Conservation (phyloP, 2,888 invertebrate genomes). For the Sisyra nigra region DNA sequence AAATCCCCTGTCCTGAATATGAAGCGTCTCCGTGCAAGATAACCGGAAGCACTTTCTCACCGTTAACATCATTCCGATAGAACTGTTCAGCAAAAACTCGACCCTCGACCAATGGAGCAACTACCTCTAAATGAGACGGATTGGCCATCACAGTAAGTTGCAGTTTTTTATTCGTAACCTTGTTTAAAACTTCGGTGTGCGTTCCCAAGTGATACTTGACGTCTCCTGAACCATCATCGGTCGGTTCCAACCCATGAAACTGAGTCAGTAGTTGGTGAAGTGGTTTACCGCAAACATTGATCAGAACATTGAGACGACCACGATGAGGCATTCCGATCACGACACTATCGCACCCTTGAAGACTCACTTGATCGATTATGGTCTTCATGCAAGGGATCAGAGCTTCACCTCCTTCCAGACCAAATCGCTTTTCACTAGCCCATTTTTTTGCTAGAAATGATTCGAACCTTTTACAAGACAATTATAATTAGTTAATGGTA, state of each 20-base stretch:
- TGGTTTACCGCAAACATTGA: constrained; percentile 84
- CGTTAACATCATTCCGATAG: constrained; percentile 82
- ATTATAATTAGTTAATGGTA: not conserved
- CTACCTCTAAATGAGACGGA: constrained; percentile 87
- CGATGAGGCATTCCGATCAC: constrained; percentile 89
- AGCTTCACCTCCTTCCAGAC: constrained; percentile 97
- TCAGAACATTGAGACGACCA: constrained; percentile 78
- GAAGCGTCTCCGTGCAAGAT: constrained; percentile 91
- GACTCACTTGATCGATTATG: constrained; percentile 90
- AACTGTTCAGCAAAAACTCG: constrained; percentile 92
- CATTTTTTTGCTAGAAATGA: constrained; percentile 96
- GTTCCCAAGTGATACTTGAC: constrained; percentile 87
- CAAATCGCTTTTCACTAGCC: constrained; percentile 98
- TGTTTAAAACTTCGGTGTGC: constrained; percentile 79
- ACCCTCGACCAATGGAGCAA: constrained; percentile 87
- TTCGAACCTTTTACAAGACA: constrained; percentile 59
- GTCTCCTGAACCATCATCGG: constrained; percentile 80
- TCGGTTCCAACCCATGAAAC: constrained; percentile 83
- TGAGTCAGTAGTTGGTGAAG: constrained; percentile 80
- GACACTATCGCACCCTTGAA: constrained; percentile 89
- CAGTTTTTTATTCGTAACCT: constrained; percentile 84
- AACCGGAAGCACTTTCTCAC: constrained; percentile 88
- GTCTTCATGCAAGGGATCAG: constrained; percentile 98
- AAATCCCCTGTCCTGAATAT: constrained; percentile 90
- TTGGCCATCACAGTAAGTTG: constrained; percentile 79